Conservation (phyloP, 2,113 vertebrate species). For the Chlamydotis undulata region DNA sequence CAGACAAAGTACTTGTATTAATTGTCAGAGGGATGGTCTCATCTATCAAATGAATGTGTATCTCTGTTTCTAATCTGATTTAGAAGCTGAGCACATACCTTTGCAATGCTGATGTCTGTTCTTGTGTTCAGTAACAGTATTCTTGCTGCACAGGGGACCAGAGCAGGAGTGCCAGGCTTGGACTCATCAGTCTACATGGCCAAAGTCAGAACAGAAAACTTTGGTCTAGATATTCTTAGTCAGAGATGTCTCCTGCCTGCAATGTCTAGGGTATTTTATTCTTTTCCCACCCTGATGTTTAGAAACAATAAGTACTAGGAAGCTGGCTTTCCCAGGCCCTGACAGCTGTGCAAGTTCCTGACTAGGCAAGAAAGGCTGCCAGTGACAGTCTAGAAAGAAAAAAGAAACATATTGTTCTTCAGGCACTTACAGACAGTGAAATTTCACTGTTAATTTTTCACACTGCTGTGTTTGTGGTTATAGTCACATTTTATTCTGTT, state of each 20-base stretch:
- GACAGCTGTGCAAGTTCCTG: background rate
- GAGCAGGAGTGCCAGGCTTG: background rate
- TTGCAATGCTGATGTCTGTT: background rate
- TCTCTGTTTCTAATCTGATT: background rate
- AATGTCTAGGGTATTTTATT: background rate
- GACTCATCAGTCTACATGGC: background rate
- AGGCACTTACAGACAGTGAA: background rate
- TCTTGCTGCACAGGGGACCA: fast-evolving
- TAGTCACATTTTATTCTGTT: background rate
- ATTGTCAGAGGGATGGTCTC: background rate
- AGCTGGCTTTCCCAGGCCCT: background rate
- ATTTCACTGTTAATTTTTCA: background rate
- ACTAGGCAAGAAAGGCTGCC: background rate
- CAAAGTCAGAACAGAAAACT: background rate
- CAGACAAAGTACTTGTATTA: background rate
- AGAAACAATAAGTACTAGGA: background rate
- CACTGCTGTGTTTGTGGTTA: background rate
- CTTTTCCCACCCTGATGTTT: background rate
- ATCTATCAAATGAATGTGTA: background rate
- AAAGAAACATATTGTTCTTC: background rate
- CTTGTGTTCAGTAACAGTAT: fast-evolving
- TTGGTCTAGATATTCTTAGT: background rate
- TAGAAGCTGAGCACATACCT: background rate
- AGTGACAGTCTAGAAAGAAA: background rate
- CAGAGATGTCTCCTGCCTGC: background rate